Conservation (phyloP, 2,797 vertebrate genomes). For the Tarsius wallacei region DNA sequence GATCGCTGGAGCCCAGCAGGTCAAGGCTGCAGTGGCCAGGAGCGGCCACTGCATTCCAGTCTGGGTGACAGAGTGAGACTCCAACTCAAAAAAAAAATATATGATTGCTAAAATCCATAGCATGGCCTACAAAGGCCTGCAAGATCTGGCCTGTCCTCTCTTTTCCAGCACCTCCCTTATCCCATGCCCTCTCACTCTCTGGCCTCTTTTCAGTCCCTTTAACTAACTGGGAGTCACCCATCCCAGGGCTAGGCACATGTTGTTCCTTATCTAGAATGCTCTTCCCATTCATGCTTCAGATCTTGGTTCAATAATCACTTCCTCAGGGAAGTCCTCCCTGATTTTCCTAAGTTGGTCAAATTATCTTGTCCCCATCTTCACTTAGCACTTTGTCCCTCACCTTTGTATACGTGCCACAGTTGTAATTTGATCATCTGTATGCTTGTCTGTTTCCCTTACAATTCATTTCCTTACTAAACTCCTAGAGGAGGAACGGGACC, state of each 20-base stretch:
- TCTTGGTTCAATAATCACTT: background rate
- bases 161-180: background rate
- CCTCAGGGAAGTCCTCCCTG: background rate
- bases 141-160: background rate
- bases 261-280: background rate
- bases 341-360: background rate
- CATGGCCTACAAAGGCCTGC: background rate
- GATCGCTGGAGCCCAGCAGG: too few relatives aligned
- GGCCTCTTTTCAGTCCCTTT: background rate
- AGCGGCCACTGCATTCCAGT: too few relatives aligned
- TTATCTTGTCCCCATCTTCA: background rate
- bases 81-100: too few relatives aligned
- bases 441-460: background rate
- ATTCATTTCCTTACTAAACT: background rate
- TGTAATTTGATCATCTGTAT: background rate
- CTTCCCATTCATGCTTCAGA: conserved; percentile 6
- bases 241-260: background rate
- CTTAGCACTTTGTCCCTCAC: background rate
- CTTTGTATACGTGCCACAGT: background rate
- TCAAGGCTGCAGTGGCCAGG: too few relatives aligned
- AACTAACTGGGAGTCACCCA: background rate
- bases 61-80: too few relatives aligned
- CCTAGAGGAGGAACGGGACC: background rate
- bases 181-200: background rate
- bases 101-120: background rate